Base-by-base conservation (phyloP, 1,140 invertebrate genomes). In the Atopsyche davidsoni region DNA sequence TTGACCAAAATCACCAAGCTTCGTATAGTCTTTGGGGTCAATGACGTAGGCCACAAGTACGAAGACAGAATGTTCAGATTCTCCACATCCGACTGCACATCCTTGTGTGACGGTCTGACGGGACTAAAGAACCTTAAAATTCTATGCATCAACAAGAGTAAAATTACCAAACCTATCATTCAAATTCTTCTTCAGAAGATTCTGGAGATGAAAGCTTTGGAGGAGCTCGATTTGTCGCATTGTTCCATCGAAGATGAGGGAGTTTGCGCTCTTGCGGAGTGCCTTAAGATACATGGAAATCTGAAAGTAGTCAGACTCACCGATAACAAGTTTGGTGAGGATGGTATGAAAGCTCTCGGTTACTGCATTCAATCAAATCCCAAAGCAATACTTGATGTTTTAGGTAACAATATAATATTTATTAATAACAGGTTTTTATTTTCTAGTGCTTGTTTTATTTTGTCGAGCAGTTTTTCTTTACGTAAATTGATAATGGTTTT, bases 171-270 rank as follows among this genome's bases (percentile, higher is more conserved):
- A 54, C 63, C 62, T 0, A 68, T 69, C 59, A 64, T 66, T 3
- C 72, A 72, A 47, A 10, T 69, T 4, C 65, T 73, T 44, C 48
- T 73, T 9, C 62, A 69, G 59, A 62, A 63, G 49, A 56, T 73
- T 10, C 63, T 67, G 1, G 68, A 64, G 41, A 72, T 65, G 47
- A 60, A 66, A 24, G 62, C 55, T 25, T 68, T 73, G 31, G 69
- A 72, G 51, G 70, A 73, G 47, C 57, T 73, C 23, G 69, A 73
- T 58, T 73, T 73, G 40, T 71, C 68, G 56, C 68, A 73, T 55
- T 73, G 69, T 51, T 69, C 67, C 53, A 67, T 73, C 35, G 70
- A 68, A 16, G 66, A 73, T 61, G 67, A 69, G 36, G 69, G 69
- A 2, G 68, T 72, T 64, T 68, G 69, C 51, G 70, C 70, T 18